Conservation (phyloP, 2,888 invertebrate species). For the Biston betularia region DNA sequence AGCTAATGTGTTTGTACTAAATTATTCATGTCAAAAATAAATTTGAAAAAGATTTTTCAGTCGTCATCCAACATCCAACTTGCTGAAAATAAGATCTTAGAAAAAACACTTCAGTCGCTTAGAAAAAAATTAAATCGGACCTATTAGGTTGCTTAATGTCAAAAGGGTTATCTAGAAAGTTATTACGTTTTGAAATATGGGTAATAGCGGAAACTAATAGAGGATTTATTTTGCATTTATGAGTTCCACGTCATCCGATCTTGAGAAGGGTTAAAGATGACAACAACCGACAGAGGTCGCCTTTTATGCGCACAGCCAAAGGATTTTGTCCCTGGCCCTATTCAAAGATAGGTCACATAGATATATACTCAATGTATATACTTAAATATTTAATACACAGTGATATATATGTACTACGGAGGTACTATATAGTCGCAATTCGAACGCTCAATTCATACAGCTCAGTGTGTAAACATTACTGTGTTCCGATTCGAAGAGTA, state of each 20-base stretch:
- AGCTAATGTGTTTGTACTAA: no score
- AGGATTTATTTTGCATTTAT: conserved; percentile 56
- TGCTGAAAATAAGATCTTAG: no score
- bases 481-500: no score
- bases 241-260: conserved; percentile 57
- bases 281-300: conserved; percentile 63
- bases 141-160: conserved; percentile 4
- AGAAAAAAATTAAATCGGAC: neutral
- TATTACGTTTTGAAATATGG: conserved; percentile 30
- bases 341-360: conserved; percentile 40
- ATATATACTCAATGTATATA: conserved; percentile 8
- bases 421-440: no score
- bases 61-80: no score
- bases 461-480: no score
- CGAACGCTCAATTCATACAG: no score
- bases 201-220: conserved; percentile 40
- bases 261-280: conserved; percentile 70
- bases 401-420: no score
- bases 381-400: conserved; percentile 1
- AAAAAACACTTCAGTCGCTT: no score
- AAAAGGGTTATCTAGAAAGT: conserved; percentile 17
- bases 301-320: conserved; percentile 61
- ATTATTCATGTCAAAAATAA: no score
- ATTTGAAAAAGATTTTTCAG: no score
- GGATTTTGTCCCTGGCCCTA: conserved; percentile 57